These are phyloP conservation scores for Zelleria hepariella DNA, from an alignment of 2,888 invertebrate genomes.

Conservation along the genomic window DNA sequence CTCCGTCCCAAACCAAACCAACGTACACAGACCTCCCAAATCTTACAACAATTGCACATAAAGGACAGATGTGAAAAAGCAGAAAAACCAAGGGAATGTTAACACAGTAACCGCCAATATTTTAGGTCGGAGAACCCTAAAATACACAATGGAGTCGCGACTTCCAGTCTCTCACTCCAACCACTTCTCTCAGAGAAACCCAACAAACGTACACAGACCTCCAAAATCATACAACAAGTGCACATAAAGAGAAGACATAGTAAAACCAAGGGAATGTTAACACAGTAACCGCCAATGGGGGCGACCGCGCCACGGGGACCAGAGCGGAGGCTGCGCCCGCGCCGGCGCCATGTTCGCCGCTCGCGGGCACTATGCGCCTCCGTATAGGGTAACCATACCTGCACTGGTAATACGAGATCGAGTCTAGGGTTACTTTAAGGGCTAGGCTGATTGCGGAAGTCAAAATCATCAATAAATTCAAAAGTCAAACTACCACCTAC, in stretches of 20 bases:
- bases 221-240: slow-evolving; percentile 33
- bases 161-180: neutral
- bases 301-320: slow-evolving; percentile 56
- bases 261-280: slow-evolving; percentile 47
- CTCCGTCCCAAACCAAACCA: neutral
- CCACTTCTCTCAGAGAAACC: neutral
- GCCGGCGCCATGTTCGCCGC: slow-evolving; percentile 13
- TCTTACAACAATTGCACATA: slow-evolving; percentile 41
- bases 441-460: neutral
- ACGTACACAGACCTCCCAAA: slow-evolving; percentile 32
- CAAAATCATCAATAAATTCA: no score
- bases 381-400: slow-evolving; percentile 48
- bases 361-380: slow-evolving; percentile 10
- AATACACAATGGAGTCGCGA: no score
- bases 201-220: slow-evolving; percentile 29
- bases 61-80: slow-evolving; percentile 35
- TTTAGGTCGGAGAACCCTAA: no score
- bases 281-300: slow-evolving; percentile 71
- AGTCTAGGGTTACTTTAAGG: slow-evolving; percentile 32
- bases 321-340: slow-evolving; percentile 36
- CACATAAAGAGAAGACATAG: slow-evolving; percentile 23
- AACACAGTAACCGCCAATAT: slow-evolving; percentile 72
- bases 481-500: no score
- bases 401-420: slow-evolving; percentile 49
- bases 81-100: slow-evolving; percentile 39